A percentile compares a stretch with the other conserved stretches of the same genome.
Evolutionary conservation across 1,140 invertebrate genomes (phyloP).

Genomic region (Listronotus oregonensis): DNA sequence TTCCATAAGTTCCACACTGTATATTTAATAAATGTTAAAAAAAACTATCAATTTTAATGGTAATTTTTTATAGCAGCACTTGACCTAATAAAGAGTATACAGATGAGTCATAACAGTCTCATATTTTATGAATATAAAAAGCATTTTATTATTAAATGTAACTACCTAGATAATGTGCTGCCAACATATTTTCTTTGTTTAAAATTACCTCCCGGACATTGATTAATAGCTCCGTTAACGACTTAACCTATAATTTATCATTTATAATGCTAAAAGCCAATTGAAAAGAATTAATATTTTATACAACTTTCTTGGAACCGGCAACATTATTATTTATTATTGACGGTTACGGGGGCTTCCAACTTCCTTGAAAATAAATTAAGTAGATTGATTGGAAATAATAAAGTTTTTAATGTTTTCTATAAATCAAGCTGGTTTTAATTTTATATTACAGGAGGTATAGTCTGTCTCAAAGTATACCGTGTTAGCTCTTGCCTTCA

Average conservation of each 20-base stretch:
- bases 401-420: too few relatives aligned
- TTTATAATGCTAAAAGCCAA: conserved; percentile 30
- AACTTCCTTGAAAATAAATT: too few relatives aligned
- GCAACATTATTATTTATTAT: conserved; percentile 23
- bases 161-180: conserved; percentile 30
- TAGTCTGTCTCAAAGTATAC: too few relatives aligned
- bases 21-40: too few relatives aligned
- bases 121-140: conserved; percentile 19
- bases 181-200: conserved; percentile 34
- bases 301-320: conserved; percentile 19
- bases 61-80: too few relatives aligned
- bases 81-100: not conserved
- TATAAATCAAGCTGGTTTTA: too few relatives aligned
- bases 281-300: conserved; percentile 38
- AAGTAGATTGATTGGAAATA: too few relatives aligned
- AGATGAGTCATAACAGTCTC: conserved; percentile 10
- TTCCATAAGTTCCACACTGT: too few relatives aligned
- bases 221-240: conserved; percentile 34
- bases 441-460: too few relatives aligned
- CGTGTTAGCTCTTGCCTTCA: too few relatives aligned
- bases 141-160: conserved; percentile 20
- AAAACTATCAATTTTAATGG: too few relatives aligned
- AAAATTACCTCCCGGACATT: conserved; percentile 33
- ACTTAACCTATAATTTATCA: conserved; percentile 34
- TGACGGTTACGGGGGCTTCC: conserved; percentile 3